These are phyloP conservation scores for Battus philenor DNA, from an alignment of 1,140 invertebrate species.

Conservation along the genomic window DNA sequence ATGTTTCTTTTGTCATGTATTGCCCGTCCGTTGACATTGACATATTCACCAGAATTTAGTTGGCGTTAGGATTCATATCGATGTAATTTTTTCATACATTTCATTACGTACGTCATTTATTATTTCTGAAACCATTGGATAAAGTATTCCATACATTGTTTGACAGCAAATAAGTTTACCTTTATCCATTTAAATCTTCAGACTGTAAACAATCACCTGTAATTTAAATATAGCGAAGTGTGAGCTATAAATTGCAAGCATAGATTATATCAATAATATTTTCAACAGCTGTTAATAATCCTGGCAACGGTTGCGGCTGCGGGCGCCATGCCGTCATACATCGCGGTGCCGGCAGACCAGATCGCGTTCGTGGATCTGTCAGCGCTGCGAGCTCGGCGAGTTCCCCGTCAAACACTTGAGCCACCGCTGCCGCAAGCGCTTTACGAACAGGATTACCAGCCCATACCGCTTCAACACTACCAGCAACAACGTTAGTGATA, in stretches of 20 bases:
- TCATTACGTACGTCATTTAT: too few relatives aligned
- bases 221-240: background rate
- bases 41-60: too few relatives aligned
- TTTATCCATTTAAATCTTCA: background rate
- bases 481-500: conserved; percentile 42
- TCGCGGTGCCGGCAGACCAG: conserved; percentile 78
- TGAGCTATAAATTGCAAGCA: background rate
- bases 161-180: background rate
- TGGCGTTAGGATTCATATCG: too few relatives aligned
- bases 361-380: conserved; percentile 70
- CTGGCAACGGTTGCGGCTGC: conserved; percentile 41
- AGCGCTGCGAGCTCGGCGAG: conserved; percentile 38
- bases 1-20: too few relatives aligned
- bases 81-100: background rate
- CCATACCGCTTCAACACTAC: conserved; percentile 43
- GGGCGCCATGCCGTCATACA: conserved; percentile 75
- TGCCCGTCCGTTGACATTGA: too few relatives aligned
- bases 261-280: background rate
- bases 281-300: conserved; percentile 26
- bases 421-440: conserved; percentile 39
- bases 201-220: background rate
- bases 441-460: conserved; percentile 51
- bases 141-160: background rate
- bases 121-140: too few relatives aligned
- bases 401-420: conserved; percentile 60